Evolutionary conservation across 2,797 vertebrate genomes (phyloP).

Genomic region (Darevskia nairensis): DNA sequence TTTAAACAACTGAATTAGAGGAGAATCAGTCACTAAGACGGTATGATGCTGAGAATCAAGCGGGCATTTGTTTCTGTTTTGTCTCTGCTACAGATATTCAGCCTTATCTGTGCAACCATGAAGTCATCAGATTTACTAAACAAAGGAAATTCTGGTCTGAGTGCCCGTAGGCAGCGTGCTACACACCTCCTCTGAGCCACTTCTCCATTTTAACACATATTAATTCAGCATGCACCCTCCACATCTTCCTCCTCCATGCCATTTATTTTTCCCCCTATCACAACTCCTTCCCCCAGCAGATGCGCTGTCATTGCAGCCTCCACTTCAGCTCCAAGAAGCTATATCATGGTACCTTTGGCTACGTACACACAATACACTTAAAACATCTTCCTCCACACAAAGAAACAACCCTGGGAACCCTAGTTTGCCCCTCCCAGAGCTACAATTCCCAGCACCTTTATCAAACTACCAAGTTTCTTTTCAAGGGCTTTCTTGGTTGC

Average conservation of each 20-base stretch:
- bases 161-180: background rate
- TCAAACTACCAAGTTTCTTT: too few species aligned
- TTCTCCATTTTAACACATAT: background rate
- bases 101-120: background rate
- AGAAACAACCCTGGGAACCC: too few species aligned
- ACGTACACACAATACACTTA: too few species aligned
- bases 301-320: background rate
- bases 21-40: background rate
- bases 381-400: too few species aligned
- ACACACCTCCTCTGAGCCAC: background rate
- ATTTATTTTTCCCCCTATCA: background rate
- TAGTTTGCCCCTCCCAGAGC: too few species aligned
- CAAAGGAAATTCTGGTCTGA: background rate
- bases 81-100: background rate
- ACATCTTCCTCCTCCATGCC: background rate
- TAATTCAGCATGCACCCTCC: background rate
- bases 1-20: background rate
- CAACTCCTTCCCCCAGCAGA: background rate
- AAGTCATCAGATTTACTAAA: background rate
- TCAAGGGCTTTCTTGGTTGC: too few species aligned
- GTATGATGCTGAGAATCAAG: background rate
- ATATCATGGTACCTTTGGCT: background rate
- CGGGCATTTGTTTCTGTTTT: background rate
- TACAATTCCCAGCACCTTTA: too few species aligned
- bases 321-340: background rate